Conservation (phyloP, 2,797 vertebrate genomes). For the Protosalanx chinensis region DNA sequence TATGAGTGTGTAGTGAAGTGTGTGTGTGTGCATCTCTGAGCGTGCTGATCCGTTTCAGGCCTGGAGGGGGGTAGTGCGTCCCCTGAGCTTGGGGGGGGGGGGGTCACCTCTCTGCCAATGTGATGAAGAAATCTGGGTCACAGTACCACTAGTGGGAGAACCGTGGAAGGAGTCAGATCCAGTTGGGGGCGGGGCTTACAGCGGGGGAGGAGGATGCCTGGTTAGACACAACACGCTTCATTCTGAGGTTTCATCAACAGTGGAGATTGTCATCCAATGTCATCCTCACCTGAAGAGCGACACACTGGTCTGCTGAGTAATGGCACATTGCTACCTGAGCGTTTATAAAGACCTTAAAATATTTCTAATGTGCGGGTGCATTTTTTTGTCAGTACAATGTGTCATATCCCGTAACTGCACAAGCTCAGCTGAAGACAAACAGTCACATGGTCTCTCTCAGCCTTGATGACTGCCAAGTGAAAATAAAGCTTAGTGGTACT, state of each 20-base stretch:
- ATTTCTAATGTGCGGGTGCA: too few relatives aligned
- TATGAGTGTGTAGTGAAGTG: not conserved
- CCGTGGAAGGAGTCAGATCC: not conserved
- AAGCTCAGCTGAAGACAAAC: constrained; percentile 28
- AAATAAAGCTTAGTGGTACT: not conserved
- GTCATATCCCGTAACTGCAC: constrained; percentile 16
- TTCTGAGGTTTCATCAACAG: not conserved
- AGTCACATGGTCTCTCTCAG: constrained; percentile 2
- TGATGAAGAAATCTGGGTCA: constrained; percentile 34
- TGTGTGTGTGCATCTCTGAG: not conserved
- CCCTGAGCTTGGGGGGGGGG: not conserved
- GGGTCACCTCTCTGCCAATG: constrained; percentile 4
- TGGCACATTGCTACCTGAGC: too few relatives aligned
- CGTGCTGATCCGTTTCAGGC: not conserved
- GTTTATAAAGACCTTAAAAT: not conserved
- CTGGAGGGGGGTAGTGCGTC: not conserved
- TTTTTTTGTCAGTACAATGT: too few relatives aligned
- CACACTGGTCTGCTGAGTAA: not conserved
- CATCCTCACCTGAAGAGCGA: not conserved
- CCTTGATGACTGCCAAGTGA: constrained; percentile 19
- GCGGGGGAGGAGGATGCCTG: not conserved
- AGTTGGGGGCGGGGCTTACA: not conserved
- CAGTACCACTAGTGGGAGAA: not conserved
- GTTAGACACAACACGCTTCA: not conserved
- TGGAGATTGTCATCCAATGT: not conserved